Base-by-base conservation (phyloP, 2,797 vertebrate species). In the Smutsia temminckii region DNA sequence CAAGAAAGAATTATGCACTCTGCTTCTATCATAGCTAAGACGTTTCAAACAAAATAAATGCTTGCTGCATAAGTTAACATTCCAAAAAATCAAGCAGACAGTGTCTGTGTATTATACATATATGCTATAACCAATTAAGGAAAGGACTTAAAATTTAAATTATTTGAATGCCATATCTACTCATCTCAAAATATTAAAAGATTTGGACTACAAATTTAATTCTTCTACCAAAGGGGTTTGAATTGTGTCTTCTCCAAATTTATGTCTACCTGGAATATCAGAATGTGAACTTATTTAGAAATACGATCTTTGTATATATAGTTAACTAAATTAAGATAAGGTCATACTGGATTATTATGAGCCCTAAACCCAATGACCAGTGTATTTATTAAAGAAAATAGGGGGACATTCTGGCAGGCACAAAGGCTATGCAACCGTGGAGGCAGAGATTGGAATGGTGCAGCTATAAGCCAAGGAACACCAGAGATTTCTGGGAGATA, bases 41-140 rank as follows among this genome's bases (percentile, higher is more conserved):
- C 23, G 64, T 96, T 97, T 98, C 97, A 98, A 93, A 96, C 97
- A 97, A 97, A 98, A 98, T 97, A 96, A 97, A 97, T 96, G 91
- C 59, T 97, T 97, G 95, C 89, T 97, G 95, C 91, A 84, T 97
- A 97, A 97, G 85, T 96, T 98, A 98, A 98, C 88, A 96, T 95
- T 96, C 84, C 94, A 97, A 98, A 97, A 98, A 98, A 97, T 96
- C 89, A 97, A 97, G 94, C 75, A 95, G 84, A 95, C 74, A 91
- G 86, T 96, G 97, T 96, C 96, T 94, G 23, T 97, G 81, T 97
- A 91, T 96, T 95, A 97, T 95, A 95, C 37, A 79, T 57, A 93
- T 92, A 97, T 89, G 84, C 78, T 92, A 89, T 95, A 97, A 96
- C 0, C n/a, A 72, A 93, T 95, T 85, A 91, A 89, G 95, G 89